phyloP scores from a whole-genome alignment of 1,140 invertebrate species.

The Araneus ventricosus region DNA sequence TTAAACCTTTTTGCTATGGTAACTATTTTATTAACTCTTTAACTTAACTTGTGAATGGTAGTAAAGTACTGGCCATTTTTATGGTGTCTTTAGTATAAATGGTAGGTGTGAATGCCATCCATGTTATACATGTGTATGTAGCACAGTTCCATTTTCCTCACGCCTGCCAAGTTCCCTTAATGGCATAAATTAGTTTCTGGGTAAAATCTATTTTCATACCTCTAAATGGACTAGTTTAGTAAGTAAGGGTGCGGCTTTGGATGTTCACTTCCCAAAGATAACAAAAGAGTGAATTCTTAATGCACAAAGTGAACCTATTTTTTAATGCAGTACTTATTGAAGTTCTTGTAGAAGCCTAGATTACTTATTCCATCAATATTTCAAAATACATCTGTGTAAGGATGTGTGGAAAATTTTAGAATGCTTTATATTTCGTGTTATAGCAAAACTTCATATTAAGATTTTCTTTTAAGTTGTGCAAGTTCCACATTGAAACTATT shows the following conservation, averaged over 20 bases:
- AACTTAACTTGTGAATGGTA: conserved; percentile 47
- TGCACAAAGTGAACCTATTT: conserved; percentile 75
- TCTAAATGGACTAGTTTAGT: conserved; percentile 72
- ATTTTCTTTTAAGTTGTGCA: conserved; percentile 5
- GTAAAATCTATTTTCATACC: conserved; percentile 75
- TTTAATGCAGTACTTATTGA: conserved; percentile 69
- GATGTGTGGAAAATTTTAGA: conserved; percentile 53
- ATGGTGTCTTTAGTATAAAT: conserved; percentile 67
- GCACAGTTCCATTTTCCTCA: conserved; percentile 72
- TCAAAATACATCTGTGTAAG: conserved; percentile 58
- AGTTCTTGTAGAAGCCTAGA: conserved; percentile 61
- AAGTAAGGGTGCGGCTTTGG: conserved; percentile 63
- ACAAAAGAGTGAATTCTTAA: conserved; percentile 53
- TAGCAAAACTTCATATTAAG: conserved; percentile 21
- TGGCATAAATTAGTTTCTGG: conserved; percentile 63
- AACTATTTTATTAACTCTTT: conserved; percentile 69
- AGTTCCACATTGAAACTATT: not conserved
- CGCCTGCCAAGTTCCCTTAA: conserved; percentile 70
- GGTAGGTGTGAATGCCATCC: conserved; percentile 72
- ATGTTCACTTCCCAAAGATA: conserved; percentile 72
- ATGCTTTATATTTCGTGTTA: conserved; percentile 53
- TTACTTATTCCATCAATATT: conserved; percentile 48
- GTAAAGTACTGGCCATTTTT: conserved; percentile 59
- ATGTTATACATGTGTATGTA: conserved; percentile 70
- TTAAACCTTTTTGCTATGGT: conserved; percentile 72